These are phyloP conservation scores for Lasioglossum oenotherae DNA, from an alignment of 2,888 invertebrate genomes.

Conservation along the genomic window DNA sequence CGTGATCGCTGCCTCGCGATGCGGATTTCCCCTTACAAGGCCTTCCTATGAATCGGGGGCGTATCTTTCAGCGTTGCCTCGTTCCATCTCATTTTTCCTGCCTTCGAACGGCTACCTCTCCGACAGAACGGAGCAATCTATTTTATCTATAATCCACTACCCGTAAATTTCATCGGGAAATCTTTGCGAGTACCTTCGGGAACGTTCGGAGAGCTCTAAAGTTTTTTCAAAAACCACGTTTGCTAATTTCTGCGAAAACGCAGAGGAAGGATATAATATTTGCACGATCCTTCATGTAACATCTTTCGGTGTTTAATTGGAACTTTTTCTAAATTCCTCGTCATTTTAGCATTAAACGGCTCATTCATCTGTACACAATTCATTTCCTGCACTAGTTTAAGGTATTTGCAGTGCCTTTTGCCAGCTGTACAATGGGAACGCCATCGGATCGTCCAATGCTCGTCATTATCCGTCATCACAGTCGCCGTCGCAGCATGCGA, in stretches of 20 bases:
- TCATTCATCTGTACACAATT: not conserved
- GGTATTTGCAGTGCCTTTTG: not conserved
- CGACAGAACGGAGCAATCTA: not conserved
- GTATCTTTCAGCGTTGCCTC: not conserved
- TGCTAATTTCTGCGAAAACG: not conserved
- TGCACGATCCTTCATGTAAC: not conserved
- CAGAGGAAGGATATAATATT: too few relatives aligned
- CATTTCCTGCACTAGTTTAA: not conserved
- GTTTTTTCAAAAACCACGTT: too few relatives aligned
- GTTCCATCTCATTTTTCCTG: not conserved
- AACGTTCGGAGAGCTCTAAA: not conserved
- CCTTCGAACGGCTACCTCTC: not conserved
- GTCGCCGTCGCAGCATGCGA: conserved; percentile 19
- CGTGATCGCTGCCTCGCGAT: conserved; percentile 29
- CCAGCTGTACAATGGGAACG: not conserved
- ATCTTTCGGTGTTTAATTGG: not conserved
- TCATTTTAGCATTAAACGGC: not conserved
- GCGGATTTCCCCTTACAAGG: conserved; percentile 18
- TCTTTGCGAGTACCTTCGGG: not conserved
- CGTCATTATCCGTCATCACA: conserved; percentile 8
- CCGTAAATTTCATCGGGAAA: not conserved
- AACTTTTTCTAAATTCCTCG: not conserved
- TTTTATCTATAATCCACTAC: not conserved
- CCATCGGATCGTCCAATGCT: conserved; percentile 7
- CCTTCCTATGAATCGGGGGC: conserved; percentile 14